Base-by-base conservation (phyloP, 2,888 invertebrate species). In the Microplitis deprimator region DNA sequence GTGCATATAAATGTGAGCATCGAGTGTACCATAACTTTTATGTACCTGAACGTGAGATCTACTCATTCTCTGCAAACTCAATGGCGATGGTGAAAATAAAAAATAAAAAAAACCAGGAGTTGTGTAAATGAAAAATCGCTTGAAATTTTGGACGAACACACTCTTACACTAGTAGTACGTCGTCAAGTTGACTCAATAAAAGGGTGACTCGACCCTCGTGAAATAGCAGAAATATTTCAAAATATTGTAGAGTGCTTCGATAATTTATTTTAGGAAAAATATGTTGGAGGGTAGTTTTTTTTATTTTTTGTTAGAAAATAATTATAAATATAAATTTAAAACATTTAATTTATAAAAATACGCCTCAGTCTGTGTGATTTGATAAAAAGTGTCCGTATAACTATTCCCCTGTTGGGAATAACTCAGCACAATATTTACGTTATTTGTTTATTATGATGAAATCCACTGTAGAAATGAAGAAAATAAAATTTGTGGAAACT, bases 71-170 rank as follows among this genome's bases (percentile, higher is more conserved):
- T 10, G 6, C 50, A 13, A 8, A 50, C 17, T 65, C 38, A 20
- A 60, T 20, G 6, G 59, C 60, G 17, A 10, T 13, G 41, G n/a
- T 41, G n/a, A 50, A 41, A 13, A 64, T 29, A 29, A 20, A 60
- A n/a, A 60, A 39, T 17, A 60, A 68, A 40, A 41, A 76, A 76
- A 76, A 75, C 61, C 71, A 65, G 79, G 80, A 79, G 75, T 77
- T 78, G 81, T 59, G 68, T 68, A 79, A 79, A 83, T 83, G 82
- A 83, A 83, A 83, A 83, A 83, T 83, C 74, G 82, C 78, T 80
- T 38, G 80, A 82, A 83, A 82, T 83, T 82, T 81, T 79, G 76
- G 73, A 79, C 76, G 77, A 75, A 38, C 74, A 50, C 50, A 50
- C 50, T 50, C 40, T 8, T 67, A 38, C 16, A 17, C 61, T 38